These are phyloP conservation scores for Nothocercus julius DNA, from an alignment of 2,113 vertebrate genomes.

Conservation along the genomic window DNA sequence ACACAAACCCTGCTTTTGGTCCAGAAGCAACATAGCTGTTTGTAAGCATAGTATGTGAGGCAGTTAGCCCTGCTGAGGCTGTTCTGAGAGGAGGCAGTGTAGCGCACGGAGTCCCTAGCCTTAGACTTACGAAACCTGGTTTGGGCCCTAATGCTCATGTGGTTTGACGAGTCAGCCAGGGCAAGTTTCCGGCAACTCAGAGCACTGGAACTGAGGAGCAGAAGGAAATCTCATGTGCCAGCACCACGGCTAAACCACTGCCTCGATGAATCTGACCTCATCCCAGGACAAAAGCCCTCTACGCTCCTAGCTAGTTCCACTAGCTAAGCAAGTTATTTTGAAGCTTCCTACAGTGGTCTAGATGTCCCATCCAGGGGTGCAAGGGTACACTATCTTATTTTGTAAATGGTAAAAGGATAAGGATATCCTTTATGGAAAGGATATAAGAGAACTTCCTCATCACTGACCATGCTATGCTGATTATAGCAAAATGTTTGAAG, in stretches of 20 bases:
- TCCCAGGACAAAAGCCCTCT: fast-evolving
- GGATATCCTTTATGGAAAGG: not conserved
- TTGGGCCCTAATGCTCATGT: not conserved
- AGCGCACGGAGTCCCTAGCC: not conserved
- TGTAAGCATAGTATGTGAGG: not conserved
- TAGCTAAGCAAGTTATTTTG: not conserved
- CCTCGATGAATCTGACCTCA: not conserved
- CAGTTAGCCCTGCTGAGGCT: not conserved
- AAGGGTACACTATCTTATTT: not conserved
- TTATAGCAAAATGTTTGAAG: not conserved
- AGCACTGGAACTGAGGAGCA: not conserved
- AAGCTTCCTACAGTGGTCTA: not conserved
- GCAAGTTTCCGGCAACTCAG: not conserved
- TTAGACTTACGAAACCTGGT: not conserved
- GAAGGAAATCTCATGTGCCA: not conserved
- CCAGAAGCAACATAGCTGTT: not conserved
- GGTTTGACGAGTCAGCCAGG: not conserved
- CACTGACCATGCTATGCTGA: not conserved
- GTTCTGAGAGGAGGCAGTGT: not conserved
- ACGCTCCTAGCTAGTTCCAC: not conserved
- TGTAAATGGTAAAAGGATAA: not conserved
- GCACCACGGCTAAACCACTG: not conserved
- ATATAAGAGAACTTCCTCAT: fast-evolving
- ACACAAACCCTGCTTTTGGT: not conserved
- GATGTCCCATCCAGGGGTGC: not conserved